Percentiles rank a stretch among this genome's conserved stretches.
Conservation (phyloP, 2,888 invertebrate genomes). For the Mayetiola destructor region DNA sequence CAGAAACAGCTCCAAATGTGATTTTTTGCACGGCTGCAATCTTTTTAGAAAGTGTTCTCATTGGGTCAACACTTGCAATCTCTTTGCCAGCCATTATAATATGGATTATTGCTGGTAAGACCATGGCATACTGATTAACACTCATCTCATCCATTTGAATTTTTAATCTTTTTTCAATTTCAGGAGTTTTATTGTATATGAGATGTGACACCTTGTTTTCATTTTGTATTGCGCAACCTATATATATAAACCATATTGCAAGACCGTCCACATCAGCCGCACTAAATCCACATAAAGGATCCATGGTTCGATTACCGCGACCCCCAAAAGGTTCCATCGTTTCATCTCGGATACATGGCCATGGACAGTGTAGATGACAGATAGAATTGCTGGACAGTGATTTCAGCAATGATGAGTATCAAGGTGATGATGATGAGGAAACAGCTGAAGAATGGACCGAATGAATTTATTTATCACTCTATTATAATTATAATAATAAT, state of each 20-base stretch:
- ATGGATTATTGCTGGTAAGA: constrained; percentile 29
- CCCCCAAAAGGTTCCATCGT: constrained; percentile 29
- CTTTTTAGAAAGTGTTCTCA: constrained; percentile 26
- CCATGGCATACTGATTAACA: no score
- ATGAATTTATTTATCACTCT: constrained; percentile 17
- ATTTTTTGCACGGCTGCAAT: constrained; percentile 28
- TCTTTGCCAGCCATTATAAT: constrained; percentile 33
- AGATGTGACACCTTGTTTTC: constrained; percentile 34
- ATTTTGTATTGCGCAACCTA: constrained; percentile 28
- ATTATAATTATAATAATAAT: not conserved
- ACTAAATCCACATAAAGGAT: constrained; percentile 30
- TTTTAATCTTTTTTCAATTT: not conserved
- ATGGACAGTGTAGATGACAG: constrained; percentile 32
- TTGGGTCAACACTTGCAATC: constrained; percentile 28
- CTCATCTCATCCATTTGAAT: not conserved
- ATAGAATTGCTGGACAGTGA: constrained; percentile 33
- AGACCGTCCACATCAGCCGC: constrained; percentile 25
- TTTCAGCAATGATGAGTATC: constrained; percentile 20
- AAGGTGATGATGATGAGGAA: constrained; percentile 26
- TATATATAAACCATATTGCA: constrained; percentile 1
- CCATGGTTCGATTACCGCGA: constrained; percentile 29
- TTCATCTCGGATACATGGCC: constrained; percentile 23
- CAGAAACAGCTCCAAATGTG: constrained; percentile 26
- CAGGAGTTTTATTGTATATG: constrained; percentile 25
- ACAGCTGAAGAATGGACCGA: constrained; percentile 25